A percentile compares a stretch with the other conserved stretches of the same genome.
These are phyloP conservation scores for Lepidurus packardi DNA, from an alignment of 1,140 invertebrate species.

Conservation along the genomic window DNA sequence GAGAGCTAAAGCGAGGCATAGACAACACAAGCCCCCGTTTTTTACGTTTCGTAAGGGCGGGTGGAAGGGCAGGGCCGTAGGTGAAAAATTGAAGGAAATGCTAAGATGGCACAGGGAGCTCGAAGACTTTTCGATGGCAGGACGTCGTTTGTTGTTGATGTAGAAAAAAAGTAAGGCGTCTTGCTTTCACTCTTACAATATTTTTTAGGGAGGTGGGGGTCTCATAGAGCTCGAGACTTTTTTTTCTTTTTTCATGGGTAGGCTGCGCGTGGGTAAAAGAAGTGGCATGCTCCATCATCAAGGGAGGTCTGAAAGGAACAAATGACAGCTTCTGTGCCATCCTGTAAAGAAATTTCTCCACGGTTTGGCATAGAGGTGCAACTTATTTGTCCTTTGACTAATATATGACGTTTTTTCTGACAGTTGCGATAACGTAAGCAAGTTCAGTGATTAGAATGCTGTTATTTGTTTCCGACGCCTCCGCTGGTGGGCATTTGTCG, in stretches of 20 bases:
- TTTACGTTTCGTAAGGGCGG: background rate
- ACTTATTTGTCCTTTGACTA: background rate
- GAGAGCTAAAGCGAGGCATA: background rate
- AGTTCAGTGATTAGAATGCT: background rate
- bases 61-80: background rate
- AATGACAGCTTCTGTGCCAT: constrained; percentile 13
- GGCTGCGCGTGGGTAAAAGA: constrained; percentile 6
- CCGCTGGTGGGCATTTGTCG: too few relatives aligned
- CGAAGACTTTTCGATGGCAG: background rate
- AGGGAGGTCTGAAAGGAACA: background rate
- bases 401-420: background rate
- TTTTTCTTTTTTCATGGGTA: background rate
- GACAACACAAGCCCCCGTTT: background rate
- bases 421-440: background rate
- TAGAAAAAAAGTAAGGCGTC: background rate
- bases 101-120: constrained; percentile 7
- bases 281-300: background rate
- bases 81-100: constrained; percentile 13
- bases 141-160: constrained; percentile 10
- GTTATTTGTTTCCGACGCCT: background rate
- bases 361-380: background rate
- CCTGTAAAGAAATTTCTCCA: background rate
- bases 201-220: background rate
- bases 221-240: background rate
- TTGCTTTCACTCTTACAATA: background rate